These are phyloP conservation scores for Adelosebastes latens DNA, from an alignment of 2,797 vertebrate genomes.

Conservation along the genomic window DNA sequence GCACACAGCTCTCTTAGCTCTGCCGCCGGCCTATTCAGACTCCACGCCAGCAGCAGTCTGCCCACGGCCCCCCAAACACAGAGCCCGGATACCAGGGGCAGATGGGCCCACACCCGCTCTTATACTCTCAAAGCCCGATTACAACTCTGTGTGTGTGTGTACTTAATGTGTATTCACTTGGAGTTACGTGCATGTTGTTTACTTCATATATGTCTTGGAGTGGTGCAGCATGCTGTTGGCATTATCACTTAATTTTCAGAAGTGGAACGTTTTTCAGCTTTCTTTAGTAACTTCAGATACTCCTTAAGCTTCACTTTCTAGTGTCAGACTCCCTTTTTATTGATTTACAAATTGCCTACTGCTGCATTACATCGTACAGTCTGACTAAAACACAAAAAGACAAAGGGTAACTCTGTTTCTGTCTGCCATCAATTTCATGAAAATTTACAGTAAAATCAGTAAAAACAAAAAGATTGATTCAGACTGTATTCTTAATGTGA, in stretches of 20 bases:
- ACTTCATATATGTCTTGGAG: neutral
- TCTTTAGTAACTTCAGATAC: neutral
- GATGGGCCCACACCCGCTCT: conserved; percentile 56
- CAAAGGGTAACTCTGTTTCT: too few relatives aligned
- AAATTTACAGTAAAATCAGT: neutral
- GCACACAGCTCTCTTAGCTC: conserved; percentile 68
- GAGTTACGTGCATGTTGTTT: neutral
- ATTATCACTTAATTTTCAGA: neutral
- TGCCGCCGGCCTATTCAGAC: conserved; percentile 60
- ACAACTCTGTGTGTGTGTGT: conserved; percentile 31
- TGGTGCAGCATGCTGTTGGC: neutral
- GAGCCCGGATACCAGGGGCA: conserved; percentile 55
- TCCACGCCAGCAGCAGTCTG: conserved; percentile 45
- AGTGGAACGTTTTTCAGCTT: neutral
- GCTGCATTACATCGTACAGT: neutral
- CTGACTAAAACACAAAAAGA: neutral
- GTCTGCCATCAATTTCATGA: neutral
- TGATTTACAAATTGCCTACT: neutral
- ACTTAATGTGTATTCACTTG: conserved; percentile 15
- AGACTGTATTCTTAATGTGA: neutral
- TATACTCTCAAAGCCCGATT: conserved; percentile 57
- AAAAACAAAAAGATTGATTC: neutral
- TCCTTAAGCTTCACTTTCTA: neutral
- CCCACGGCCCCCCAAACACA: conserved; percentile 52
- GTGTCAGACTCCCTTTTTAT: neutral